phyloP scores from a whole-genome alignment of 2,113 vertebrate genomes.

The Cathartes aura region DNA sequence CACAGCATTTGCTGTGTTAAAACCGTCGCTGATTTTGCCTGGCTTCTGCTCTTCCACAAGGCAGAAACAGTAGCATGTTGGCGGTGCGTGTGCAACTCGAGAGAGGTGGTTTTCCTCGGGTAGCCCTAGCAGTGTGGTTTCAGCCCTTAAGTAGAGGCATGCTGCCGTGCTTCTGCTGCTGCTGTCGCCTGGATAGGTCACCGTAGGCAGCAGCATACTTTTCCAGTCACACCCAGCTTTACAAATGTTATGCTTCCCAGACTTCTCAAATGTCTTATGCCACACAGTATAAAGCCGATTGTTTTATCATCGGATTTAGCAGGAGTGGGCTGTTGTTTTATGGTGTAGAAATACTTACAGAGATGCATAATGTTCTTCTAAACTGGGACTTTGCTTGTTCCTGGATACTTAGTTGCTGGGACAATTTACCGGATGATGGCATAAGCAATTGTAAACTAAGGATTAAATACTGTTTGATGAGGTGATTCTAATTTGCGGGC shows the following conservation, averaged over 20 bases:
- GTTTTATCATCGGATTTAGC: background rate
- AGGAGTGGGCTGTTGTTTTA: background rate
- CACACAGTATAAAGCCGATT: background rate
- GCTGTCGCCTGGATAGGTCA: background rate
- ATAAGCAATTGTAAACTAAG: background rate
- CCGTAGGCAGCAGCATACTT: background rate
- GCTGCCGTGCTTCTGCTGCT: background rate
- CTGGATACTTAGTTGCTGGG: background rate
- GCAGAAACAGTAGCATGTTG: fast-evolving
- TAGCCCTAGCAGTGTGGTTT: background rate
- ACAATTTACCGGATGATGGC: background rate
- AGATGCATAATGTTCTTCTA: fast-evolving
- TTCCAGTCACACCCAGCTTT: background rate
- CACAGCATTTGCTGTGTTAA: background rate
- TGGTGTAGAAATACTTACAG: fast-evolving
- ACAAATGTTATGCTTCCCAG: background rate
- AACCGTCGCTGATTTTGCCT: fast-evolving
- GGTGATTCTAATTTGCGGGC: background rate
- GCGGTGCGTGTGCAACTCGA: background rate
- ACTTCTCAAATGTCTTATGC: background rate
- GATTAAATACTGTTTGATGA: background rate
- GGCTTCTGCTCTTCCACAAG: background rate
- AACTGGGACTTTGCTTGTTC: background rate
- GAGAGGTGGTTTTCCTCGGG: background rate
- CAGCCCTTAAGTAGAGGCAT: background rate